Conservation (phyloP, 2,797 vertebrate genomes). For the Cossypha niveicapilla region DNA sequence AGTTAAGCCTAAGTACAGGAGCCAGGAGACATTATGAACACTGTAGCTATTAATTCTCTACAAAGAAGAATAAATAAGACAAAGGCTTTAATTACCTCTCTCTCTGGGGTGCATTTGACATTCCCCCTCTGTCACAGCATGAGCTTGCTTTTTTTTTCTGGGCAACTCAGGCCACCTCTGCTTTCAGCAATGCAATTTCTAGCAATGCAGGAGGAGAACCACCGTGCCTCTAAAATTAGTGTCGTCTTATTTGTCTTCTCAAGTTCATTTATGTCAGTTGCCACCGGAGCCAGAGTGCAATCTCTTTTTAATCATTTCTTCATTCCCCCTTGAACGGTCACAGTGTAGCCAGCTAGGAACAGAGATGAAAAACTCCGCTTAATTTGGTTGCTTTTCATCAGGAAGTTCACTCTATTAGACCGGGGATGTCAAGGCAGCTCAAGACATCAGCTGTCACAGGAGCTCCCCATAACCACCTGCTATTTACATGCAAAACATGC, state of each 20-base stretch:
- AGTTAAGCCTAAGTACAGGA: background rate
- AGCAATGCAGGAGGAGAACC: slow-evolving; percentile 8
- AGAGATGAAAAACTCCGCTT: slow-evolving; percentile 53
- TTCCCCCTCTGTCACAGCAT: background rate
- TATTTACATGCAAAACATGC: slow-evolving; percentile 70
- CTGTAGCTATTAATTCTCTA: slow-evolving; percentile 16
- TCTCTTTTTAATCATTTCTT: slow-evolving; percentile 71
- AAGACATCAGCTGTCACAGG: slow-evolving; percentile 66
- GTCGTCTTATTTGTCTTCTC: slow-evolving; percentile 63
- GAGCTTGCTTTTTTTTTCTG: background rate
- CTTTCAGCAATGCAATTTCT: slow-evolving; percentile 5
- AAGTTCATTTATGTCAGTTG: slow-evolving; percentile 68
- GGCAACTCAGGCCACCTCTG: background rate
- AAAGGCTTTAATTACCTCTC: background rate
- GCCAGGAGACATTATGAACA: background rate
- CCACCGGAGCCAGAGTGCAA: slow-evolving; percentile 29
- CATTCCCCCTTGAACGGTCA: slow-evolving; percentile 29
- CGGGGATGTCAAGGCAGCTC: slow-evolving; percentile 53
- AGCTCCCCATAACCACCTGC: slow-evolving; percentile 56
- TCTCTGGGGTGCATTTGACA: slow-evolving; percentile 12
- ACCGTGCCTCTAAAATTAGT: slow-evolving; percentile 61
- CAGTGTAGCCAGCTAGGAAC: background rate
- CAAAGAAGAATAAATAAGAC: background rate
- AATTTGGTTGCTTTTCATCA: slow-evolving; percentile 68
- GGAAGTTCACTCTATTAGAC: slow-evolving; percentile 62